phyloP scores from a whole-genome alignment of 1,140 invertebrate genomes.

The Lordiphosa collinella region DNA sequence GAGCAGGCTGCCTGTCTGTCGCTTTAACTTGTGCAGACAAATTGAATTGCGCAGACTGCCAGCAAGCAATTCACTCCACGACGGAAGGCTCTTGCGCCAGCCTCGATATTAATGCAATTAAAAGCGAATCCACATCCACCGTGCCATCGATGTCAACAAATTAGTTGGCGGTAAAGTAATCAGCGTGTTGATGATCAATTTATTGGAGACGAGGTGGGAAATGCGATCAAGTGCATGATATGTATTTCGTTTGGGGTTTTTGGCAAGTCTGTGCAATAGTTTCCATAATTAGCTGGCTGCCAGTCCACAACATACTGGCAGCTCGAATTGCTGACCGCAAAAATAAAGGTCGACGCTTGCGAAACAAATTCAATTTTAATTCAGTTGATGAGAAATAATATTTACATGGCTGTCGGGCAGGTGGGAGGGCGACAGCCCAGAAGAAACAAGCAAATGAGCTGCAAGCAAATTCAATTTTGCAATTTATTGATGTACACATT shows the following conservation, averaged over 20 bases:
- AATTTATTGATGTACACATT: conserved; percentile 37
- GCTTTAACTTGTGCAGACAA: conserved; percentile 35
- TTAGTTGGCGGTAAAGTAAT: conserved; percentile 58
- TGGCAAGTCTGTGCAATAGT: conserved; percentile 24
- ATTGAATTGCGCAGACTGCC: conserved; percentile 69
- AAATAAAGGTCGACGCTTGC: conserved; percentile 11
- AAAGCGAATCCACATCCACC: conserved; percentile 41
- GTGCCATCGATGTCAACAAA: conserved; percentile 41
- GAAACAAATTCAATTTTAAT: conserved; percentile 57
- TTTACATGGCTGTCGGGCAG: conserved; percentile 33
- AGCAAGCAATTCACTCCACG: background rate
- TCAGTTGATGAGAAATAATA: conserved; percentile 53
- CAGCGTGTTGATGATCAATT: conserved; percentile 62
- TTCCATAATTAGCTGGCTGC: conserved; percentile 60
- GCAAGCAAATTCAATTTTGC: conserved; percentile 39
- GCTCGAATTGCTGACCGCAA: conserved; percentile 44
- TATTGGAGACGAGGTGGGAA: conserved; percentile 30
- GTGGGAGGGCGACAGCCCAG: background rate
- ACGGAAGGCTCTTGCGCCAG: conserved; percentile 29
- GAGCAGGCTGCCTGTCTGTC: conserved; percentile 25
- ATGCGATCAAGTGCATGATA: conserved; percentile 65
- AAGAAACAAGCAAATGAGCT: conserved; percentile 27
- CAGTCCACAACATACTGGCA: background rate
- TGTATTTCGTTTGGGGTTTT: conserved; percentile 40
- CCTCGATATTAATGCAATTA: conserved; percentile 71